A percentile compares a stretch with the other conserved stretches of the same genome.
phyloP scores from a whole-genome alignment of 2,888 invertebrate genomes.

The Steinernema scapterisci region DNA sequence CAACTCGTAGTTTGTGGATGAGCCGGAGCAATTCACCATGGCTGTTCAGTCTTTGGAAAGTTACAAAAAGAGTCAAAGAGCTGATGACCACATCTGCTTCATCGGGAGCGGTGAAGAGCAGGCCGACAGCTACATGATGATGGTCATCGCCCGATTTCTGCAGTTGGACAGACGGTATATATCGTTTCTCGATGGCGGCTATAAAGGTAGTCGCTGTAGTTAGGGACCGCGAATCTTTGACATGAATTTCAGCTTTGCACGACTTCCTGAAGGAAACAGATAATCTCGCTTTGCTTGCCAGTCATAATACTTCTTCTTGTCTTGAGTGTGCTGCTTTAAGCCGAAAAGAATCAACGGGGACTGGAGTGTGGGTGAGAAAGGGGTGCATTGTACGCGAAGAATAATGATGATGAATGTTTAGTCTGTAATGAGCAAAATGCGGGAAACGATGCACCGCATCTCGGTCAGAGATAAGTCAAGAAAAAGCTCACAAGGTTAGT shows the following conservation, averaged over 20 bases:
- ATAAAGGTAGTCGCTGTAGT: constrained; percentile 71
- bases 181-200: constrained; percentile 88
- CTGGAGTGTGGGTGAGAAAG: constrained; percentile 42
- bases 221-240: not conserved
- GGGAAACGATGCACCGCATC: not conserved
- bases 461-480: not conserved
- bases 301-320: constrained; percentile 82
- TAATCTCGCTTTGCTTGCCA: constrained; percentile 80
- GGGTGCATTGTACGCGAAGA: not conserved
- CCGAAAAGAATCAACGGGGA: constrained; percentile 21
- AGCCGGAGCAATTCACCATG: constrained; percentile 89
- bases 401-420: not conserved
- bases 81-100: constrained; percentile 76
- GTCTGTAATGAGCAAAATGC: constrained; percentile 16
- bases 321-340: constrained; percentile 75
- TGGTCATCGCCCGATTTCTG: constrained; percentile 95
- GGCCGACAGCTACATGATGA: constrained; percentile 70
- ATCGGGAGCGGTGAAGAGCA: constrained; percentile 90
- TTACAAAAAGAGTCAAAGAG: constrained; percentile 77
- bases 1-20: constrained; percentile 81
- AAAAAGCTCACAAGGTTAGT: not conserved
- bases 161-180: constrained; percentile 91
- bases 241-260: constrained; percentile 68
- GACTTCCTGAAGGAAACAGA: constrained; percentile 78
- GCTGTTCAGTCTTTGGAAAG: constrained; percentile 89